Conservation (phyloP, 2,888 invertebrate genomes). For the Diarsia mendica region DNA sequence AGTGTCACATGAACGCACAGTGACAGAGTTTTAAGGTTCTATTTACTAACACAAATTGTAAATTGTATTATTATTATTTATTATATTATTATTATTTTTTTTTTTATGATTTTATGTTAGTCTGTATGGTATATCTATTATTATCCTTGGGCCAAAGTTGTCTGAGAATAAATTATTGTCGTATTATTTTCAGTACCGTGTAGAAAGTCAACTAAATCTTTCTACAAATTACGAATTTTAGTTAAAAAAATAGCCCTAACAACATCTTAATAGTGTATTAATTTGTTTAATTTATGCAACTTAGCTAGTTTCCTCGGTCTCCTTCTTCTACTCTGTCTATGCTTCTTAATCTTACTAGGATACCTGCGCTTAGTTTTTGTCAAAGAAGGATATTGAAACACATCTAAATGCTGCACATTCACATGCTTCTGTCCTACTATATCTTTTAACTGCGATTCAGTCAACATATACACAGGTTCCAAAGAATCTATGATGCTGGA, state of each 20-base stretch:
- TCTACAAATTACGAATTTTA: not conserved
- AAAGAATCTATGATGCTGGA: constrained; percentile 62
- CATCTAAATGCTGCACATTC: constrained; percentile 84
- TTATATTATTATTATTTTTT: no score
- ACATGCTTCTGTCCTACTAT: constrained; percentile 79
- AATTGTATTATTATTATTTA: no score
- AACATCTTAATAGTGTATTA: constrained; percentile 27
- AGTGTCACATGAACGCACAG: no score
- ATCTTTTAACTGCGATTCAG: constrained; percentile 81
- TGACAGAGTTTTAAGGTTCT: no score
- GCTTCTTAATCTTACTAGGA: constrained; percentile 69
- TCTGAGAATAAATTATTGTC: no score
- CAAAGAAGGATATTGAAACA: constrained; percentile 72
- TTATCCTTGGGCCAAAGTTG: no score
- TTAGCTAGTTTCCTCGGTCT: constrained; percentile 40
- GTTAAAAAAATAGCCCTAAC: not conserved
- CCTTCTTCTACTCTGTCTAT: constrained; percentile 30
- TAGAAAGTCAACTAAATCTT: not conserved
- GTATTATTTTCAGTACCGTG: not conserved
- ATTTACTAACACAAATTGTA: no score
- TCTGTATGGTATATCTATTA: no score
- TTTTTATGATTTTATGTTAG: no score
- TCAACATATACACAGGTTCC: constrained; percentile 85
- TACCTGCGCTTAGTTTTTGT: constrained; percentile 69
- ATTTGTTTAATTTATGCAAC: constrained; percentile 53